Evolutionary conservation across 2,797 vertebrate genomes (phyloP).

Genomic region (Carapus acus): DNA sequence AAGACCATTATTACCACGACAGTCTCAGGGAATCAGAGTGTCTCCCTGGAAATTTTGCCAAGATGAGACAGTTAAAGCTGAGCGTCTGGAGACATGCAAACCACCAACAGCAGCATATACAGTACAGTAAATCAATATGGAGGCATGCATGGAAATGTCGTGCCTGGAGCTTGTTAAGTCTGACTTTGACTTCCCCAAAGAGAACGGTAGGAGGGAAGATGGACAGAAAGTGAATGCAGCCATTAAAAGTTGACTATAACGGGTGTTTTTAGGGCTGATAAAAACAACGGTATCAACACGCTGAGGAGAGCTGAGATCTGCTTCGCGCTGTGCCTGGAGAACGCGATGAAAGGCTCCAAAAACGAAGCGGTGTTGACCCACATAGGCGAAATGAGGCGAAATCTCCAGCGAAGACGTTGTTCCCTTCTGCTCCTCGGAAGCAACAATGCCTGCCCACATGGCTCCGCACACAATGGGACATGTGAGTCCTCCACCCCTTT

Average conservation of each 20-base stretch:
- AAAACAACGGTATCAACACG: no score
- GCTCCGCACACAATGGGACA: constrained; percentile 20
- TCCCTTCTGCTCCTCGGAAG: constrained; percentile 3
- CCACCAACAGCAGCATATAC: constrained; percentile 11
- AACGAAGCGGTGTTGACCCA: constrained; percentile 17
- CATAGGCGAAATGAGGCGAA: not conserved
- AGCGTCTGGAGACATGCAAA: not conserved
- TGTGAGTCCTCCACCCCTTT: constrained; percentile 13
- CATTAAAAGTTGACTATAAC: constrained; percentile 40
- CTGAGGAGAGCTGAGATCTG: no score
- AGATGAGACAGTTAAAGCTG: no score
- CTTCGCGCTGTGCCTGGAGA: constrained; percentile 4
- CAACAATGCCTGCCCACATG: constrained; percentile 11
- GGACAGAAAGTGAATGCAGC: constrained; percentile 42
- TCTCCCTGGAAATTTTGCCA: not conserved
- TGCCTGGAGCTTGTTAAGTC: constrained; percentile 23
- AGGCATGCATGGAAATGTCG: constrained; percentile 15
- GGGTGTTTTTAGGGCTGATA: no score
- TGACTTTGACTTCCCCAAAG: constrained; percentile 27
- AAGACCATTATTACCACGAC: no score
- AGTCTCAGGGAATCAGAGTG: no score
- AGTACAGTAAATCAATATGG: constrained; percentile 35
- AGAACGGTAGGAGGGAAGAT: constrained; percentile 34
- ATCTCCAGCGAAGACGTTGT: not conserved
- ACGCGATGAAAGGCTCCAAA: constrained; percentile 1